phyloP scores from a whole-genome alignment of 2,888 invertebrate species.

The Metacarcinus magister region DNA sequence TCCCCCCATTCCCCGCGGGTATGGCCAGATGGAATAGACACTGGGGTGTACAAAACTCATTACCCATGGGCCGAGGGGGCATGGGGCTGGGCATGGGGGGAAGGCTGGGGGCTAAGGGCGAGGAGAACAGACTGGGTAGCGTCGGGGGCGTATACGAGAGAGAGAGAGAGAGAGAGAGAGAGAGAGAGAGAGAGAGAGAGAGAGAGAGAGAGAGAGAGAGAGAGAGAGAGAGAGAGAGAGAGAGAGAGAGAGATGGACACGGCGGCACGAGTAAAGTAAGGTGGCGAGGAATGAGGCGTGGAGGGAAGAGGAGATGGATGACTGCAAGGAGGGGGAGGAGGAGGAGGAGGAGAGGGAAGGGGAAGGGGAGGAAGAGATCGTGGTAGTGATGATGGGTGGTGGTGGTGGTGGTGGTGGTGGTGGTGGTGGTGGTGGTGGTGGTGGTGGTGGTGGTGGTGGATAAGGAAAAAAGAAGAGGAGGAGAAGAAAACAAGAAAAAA shows the following conservation, averaged over 20 bases:
- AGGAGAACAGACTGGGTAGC: background rate
- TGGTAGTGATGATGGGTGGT: background rate
- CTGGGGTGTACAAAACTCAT: background rate
- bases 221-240: slow-evolving; percentile 48
- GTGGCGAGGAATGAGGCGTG: background rate
- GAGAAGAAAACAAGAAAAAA: too few relatives aligned
- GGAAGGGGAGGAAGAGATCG: background rate
- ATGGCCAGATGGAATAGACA: slow-evolving; percentile 23
- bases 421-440: too few relatives aligned
- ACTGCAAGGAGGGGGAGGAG: too few relatives aligned
- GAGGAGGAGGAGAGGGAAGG: background rate
- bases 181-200: background rate
- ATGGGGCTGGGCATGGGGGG: background rate
- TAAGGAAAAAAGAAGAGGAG: too few relatives aligned
- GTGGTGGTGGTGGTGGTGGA: too few relatives aligned
- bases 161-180: background rate
- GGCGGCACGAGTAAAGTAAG: background rate
- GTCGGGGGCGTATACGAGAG: background rate
- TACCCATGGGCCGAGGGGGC: background rate
- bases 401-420: too few relatives aligned
- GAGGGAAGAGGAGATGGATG: background rate
- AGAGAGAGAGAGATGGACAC: background rate
- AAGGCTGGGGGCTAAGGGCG: background rate
- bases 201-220: slow-evolving; percentile 48
- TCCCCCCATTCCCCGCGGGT: background rate